These are phyloP conservation scores for Helobdella robusta DNA, from an alignment of 2,888 invertebrate genomes.

Conservation along the genomic window DNA sequence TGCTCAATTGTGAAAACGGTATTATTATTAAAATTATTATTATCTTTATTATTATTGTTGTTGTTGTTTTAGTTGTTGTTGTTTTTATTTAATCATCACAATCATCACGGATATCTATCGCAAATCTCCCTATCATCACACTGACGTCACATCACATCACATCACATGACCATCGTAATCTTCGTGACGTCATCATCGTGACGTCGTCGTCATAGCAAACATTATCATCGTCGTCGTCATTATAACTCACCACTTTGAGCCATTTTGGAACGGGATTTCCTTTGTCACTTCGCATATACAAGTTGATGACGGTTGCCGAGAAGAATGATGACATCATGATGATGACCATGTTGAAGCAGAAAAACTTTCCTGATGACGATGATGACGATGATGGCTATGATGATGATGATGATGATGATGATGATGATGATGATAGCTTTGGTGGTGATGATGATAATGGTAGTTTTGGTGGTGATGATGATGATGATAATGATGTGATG, in stretches of 20 bases:
- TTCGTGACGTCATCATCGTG: neutral
- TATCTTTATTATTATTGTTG: too few species aligned
- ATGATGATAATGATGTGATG: neutral
- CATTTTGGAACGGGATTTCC: slow-evolving; percentile 41
- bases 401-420: slow-evolving; percentile 23
- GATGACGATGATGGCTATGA: slow-evolving; percentile 16
- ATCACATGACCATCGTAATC: neutral
- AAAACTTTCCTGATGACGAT: slow-evolving; percentile 32
- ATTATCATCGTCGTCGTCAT: slow-evolving; percentile 19
- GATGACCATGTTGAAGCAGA: slow-evolving; percentile 38
- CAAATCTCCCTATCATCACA: too few species aligned
- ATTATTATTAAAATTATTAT: too few species aligned
- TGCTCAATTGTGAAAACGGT: too few species aligned
- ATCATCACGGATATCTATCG: too few species aligned
- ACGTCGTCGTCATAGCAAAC: slow-evolving; percentile 19
- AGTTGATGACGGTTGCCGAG: slow-evolving; percentile 35
- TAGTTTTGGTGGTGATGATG: neutral
- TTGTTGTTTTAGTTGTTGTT: too few species aligned
- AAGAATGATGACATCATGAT: slow-evolving; percentile 37
- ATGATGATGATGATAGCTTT: slow-evolving; percentile 11
- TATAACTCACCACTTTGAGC: slow-evolving; percentile 39
- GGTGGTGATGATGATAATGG: neutral
- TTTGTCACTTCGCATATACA: slow-evolving; percentile 36
- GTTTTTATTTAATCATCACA: too few species aligned
- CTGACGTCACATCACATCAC: too few species aligned